Evolutionary conservation across 2,888 invertebrate genomes (phyloP), one percentile per base, ranked within the genome.

Genomic region (Athalia circularis): DNA sequence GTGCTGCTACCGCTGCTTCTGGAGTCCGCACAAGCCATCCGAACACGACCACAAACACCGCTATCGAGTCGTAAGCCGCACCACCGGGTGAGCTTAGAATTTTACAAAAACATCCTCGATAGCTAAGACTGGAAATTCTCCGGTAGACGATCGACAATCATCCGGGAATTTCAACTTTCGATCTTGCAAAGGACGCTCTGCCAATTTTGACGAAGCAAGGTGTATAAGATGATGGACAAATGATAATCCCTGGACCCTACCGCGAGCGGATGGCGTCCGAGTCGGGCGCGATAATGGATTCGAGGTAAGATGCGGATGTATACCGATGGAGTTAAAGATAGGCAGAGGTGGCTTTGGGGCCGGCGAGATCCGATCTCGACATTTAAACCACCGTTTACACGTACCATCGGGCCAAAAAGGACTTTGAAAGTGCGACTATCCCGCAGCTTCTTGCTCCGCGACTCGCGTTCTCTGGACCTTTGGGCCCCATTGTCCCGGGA

Each of bases 401-500:
- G 72, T 47, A 59, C 67, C 13, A 29, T 9, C 15, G n/a, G 47
- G 47, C 7, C 9, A n/a, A 47, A 72, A 72, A 68, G 29, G 68
- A 68, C 68, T 68, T 15, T 5, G 68, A 68, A 54, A 68, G 50
- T 68, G 68, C 68, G 43, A 52, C 52, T 15, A 61, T 61, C 61
- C 13, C 7, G 61, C 68, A 54, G 48, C 29, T 29, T 29, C 29
- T 29, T 29, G 29, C 29, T 29, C 29, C 29, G 29, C 68, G 29
- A 29, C 61, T 61, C n/a, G 54, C 54, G 9, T n/a, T 54, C 52
- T 52, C 82, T 82, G 80, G 81, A 77, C 83, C 84, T 82, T 83
- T 84, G 80, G 85, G 79, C 29, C 77, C 90, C 89, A 90, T 90
- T 90, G 90, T 90, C 85, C 86, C 86, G 84, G 83, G 85, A 86